These are phyloP conservation scores for Saccostrea echinata DNA, from an alignment of 1,140 invertebrate species.

Conservation along the genomic window DNA sequence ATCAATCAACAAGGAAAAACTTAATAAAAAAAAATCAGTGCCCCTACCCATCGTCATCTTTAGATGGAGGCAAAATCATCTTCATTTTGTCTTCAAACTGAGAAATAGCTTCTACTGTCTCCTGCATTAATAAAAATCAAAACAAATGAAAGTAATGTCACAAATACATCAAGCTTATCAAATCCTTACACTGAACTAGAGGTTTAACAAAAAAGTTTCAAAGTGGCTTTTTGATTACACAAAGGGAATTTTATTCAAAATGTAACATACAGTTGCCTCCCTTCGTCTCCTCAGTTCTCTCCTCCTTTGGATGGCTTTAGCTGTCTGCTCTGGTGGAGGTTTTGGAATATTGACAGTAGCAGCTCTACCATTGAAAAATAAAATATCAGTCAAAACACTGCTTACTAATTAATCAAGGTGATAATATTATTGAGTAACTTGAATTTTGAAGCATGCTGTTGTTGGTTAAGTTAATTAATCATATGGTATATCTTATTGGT, in stretches of 20 bases:
- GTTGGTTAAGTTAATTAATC: too few relatives aligned
- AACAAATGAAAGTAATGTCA: background rate
- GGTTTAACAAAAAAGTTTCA: too few relatives aligned
- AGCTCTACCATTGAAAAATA: conserved; percentile 70
- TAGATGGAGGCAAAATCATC: conserved; percentile 71
- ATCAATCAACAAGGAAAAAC: too few relatives aligned
- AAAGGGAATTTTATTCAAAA: too few relatives aligned
- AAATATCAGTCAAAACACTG: background rate
- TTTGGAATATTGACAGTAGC: conserved; percentile 78
- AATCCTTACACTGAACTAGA: too few relatives aligned
- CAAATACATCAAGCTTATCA: background rate
- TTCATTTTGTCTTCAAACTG: conserved; percentile 78
- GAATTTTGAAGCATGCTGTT: too few relatives aligned
- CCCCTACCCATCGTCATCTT: conserved; percentile 67
- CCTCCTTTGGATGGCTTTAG: conserved; percentile 68
- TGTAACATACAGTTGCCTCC: conserved; percentile 71
- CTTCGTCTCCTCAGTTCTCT: conserved; percentile 63
- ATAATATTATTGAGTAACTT: too few relatives aligned
- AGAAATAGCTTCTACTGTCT: conserved; percentile 70
- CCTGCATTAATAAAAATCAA: conserved; percentile 61
- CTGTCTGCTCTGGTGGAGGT: conserved; percentile 73
- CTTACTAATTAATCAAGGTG: too few relatives aligned
- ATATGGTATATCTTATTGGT: too few relatives aligned
- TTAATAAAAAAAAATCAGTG: too few relatives aligned
- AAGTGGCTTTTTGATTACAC: too few relatives aligned